Evolutionary conservation across 2,888 invertebrate species (phyloP), one percentile per base, ranked within the genome.

Genomic region (Hydraecia micacea): DNA sequence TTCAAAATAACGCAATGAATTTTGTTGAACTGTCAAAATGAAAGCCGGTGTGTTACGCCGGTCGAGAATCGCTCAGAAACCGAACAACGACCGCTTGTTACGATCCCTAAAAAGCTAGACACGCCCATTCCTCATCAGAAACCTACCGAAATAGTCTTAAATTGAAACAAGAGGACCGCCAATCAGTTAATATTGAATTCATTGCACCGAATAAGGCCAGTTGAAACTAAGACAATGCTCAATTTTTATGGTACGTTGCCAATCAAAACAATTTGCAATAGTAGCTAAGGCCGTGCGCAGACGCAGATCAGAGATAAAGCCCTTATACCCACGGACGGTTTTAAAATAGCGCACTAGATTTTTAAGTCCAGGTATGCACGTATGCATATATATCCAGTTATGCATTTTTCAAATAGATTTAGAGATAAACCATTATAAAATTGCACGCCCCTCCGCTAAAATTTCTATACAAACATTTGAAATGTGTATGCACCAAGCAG

Each of bases 201-300:
- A 49, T 75, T 68, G 80, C 80, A 9, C 71, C 58, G 9, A 85
- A 69, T 72, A 80, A 71, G 72, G 65, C 28, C 65, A 62, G 42
- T 63, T 46, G 25, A 18, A 32, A 67, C 65, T 25, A 36, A 80
- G 68, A 85, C 86, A 83, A 83, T 73, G 55, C 49, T 62, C 18
- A 62, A 73, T 81, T 80, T 73, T 85, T 81, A 80, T 83, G 75
- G 75, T 49, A 65, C 75, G 36, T 58, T 70, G 63, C 75, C 65
- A 81, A 81, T 81, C 7, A 60, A 72, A 75, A 70, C 71, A 66
- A 75, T 73, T 83, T 72, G 63, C 72, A 73, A 75, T 28, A 25
- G 8, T 32, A 7, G 6, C 25, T 76, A 74, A 78, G 28, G 63
- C n/a, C 28, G 32, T 8, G 58, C 7, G 11, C n/a, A 62, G 8